These are phyloP conservation scores for Patella ulyssiponensis DNA, from an alignment of 2,888 invertebrate genomes.

Conservation along the genomic window DNA sequence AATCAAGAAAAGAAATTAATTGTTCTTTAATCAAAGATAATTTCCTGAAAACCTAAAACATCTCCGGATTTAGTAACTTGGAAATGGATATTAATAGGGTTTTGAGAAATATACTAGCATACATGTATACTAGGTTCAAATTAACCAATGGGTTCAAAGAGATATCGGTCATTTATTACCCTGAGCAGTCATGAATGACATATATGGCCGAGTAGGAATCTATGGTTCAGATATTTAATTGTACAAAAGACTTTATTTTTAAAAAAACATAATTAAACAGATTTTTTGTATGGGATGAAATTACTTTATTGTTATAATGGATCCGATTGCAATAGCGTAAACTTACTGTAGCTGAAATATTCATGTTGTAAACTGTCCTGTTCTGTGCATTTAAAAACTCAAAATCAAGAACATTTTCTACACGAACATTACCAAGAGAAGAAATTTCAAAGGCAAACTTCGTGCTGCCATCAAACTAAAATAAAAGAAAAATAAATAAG, in stretches of 20 bases:
- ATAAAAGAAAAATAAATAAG: slow-evolving; percentile 6
- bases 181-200: neutral
- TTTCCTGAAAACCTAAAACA: no score
- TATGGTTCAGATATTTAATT: no score
- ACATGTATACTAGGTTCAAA: neutral
- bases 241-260: neutral
- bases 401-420: slow-evolving; percentile 29
- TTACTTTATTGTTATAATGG: no score
- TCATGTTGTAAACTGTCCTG: slow-evolving; percentile 26
- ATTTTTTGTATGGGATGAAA: neutral
- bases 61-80: no score
- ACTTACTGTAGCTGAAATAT: slow-evolving; percentile 32
- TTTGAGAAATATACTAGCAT: no score
- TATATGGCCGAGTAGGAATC: no score
- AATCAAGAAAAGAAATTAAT: no score
- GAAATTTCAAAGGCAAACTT: slow-evolving; percentile 24
- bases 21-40: no score
- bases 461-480: slow-evolving; percentile 33
- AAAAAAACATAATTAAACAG: neutral
- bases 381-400: slow-evolving; percentile 21
- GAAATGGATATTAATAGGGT: no score
- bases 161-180: neutral
- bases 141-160: neutral
- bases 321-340: no score
- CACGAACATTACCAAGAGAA: slow-evolving; percentile 25